phyloP scores from a whole-genome alignment of 2,113 vertebrate genomes.

The Nanorana parkeri region DNA sequence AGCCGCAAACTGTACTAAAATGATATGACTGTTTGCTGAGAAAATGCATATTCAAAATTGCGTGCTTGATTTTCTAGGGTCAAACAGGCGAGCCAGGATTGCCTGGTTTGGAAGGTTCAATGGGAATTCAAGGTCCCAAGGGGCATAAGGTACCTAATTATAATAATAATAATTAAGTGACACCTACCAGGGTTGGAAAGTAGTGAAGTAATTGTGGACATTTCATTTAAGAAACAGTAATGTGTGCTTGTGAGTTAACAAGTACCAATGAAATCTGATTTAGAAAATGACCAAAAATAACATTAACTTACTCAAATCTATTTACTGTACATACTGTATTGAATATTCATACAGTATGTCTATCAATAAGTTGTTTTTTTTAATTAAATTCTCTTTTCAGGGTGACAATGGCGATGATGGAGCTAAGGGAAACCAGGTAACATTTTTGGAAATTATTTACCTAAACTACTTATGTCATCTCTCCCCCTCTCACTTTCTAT shows the following conservation, averaged over 20 bases:
- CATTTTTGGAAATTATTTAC: background rate
- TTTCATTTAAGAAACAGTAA: background rate
- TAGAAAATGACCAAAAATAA: background rate
- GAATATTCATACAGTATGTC: too few species aligned
- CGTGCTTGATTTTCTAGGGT: background rate
- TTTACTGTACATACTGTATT: background rate
- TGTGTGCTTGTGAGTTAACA: too few species aligned
- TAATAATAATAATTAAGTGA: background rate
- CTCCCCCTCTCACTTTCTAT: too few species aligned
- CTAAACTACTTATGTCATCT: background rate
- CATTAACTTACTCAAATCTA: background rate
- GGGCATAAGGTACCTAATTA: conserved; percentile 46
- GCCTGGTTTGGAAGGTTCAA: conserved; percentile 43
- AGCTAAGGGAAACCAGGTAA: conserved; percentile 36
- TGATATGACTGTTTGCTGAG: too few species aligned
- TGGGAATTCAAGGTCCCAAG: conserved; percentile 49
- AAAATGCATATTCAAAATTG: too few species aligned
- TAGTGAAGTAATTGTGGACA: background rate
- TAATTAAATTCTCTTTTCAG: conserved; percentile 4
- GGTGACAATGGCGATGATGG: conserved; percentile 44
- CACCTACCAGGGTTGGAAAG: background rate
- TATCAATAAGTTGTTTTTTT: background rate
- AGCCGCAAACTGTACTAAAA: too few species aligned
- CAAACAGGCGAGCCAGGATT: conserved; percentile 43
- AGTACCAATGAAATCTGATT: too few species aligned